Percentiles rank a stretch among this genome's conserved stretches.
These are phyloP conservation scores for Lipophrys pholis DNA, from an alignment of 2,113 vertebrate genomes.

Conservation along the genomic window DNA sequence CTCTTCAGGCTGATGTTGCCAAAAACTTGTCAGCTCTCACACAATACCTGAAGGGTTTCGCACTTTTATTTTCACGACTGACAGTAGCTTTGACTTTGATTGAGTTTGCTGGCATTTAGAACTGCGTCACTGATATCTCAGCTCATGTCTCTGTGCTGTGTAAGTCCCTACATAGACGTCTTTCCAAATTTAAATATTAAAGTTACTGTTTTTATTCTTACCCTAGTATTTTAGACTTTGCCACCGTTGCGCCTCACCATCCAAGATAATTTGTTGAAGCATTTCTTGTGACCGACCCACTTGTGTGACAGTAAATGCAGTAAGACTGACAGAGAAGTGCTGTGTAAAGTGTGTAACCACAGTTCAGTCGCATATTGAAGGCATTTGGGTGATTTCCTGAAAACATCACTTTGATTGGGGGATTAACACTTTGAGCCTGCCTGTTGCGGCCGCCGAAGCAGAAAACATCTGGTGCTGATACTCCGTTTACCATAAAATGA, in stretches of 20 bases:
- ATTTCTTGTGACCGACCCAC: not conserved
- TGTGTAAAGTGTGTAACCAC: conserved; percentile 25
- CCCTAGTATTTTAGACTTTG: too few relatives aligned
- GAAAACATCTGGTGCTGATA: conserved; percentile 54
- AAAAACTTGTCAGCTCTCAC: too few relatives aligned
- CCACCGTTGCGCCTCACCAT: conserved; percentile 21
- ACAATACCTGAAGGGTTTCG: too few relatives aligned
- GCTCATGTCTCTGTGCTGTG: too few relatives aligned
- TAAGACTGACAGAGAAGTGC: conserved; percentile 32
- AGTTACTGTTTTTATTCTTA: too few relatives aligned
- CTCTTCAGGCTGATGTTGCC: too few relatives aligned
- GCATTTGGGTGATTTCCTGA: conserved; percentile 57
- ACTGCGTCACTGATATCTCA: too few relatives aligned
- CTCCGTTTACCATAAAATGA: conserved; percentile 13
- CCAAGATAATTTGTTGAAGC: conserved; percentile 36
- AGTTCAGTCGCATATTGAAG: conserved; percentile 45
- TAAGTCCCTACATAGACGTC: too few relatives aligned
- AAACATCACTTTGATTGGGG: conserved; percentile 51
- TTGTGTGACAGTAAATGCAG: conserved; percentile 40
- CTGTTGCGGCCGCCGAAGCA: conserved; percentile 25
- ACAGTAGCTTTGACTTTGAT: too few relatives aligned
- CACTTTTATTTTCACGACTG: too few relatives aligned
- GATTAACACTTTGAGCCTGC: conserved; percentile 42
- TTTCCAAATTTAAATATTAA: too few relatives aligned
- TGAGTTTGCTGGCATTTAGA: too few relatives aligned